Conservation (phyloP, 2,888 invertebrate species). For the Conus canariensis region DNA sequence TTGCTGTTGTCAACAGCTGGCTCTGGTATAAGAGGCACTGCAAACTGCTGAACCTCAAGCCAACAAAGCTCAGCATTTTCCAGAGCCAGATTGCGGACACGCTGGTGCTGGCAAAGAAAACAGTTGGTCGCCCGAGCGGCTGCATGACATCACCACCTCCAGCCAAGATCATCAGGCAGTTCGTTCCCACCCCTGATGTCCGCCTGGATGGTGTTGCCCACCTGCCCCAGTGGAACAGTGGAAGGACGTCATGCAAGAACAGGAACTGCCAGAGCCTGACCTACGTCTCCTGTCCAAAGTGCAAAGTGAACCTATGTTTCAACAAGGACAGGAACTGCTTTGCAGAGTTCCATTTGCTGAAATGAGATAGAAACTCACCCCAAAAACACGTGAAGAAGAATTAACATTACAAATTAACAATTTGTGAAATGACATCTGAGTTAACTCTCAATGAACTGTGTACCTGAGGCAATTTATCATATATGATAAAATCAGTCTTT, state of each 20-base stretch:
- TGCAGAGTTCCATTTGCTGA: constrained; percentile 22
- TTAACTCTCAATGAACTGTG: not conserved
- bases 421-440: not conserved
- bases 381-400: not conserved
- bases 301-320: constrained; percentile 38
- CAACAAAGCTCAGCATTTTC: constrained; percentile 44
- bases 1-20: constrained; percentile 52
- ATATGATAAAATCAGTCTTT: constrained; percentile 8
- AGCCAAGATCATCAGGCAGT: not conserved
- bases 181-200: not conserved
- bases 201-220: not conserved
- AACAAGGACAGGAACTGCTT: constrained; percentile 42
- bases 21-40: constrained; percentile 48
- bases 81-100: not conserved
- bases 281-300: constrained; percentile 32
- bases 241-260: not conserved
- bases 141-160: not conserved
- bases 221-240: not conserved
- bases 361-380: not conserved
- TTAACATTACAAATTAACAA: not conserved
- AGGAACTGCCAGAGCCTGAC: constrained; percentile 16
- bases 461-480: constrained; percentile 15
- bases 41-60: constrained; percentile 35
- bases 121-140: not conserved
- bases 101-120: not conserved